These are phyloP conservation scores for Suncus etruscus DNA, from an alignment of 2,113 vertebrate genomes.

Conservation along the genomic window DNA sequence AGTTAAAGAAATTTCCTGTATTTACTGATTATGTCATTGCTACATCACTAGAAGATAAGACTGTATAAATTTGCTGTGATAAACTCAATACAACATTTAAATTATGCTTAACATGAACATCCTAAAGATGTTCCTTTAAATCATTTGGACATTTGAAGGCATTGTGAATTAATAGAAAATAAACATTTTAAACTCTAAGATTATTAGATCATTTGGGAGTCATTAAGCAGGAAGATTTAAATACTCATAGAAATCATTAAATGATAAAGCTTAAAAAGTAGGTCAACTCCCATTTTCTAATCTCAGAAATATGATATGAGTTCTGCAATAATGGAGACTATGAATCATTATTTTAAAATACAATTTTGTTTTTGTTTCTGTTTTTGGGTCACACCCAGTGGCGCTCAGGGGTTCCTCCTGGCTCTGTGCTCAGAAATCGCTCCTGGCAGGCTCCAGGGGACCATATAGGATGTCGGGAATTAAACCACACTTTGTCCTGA, in stretches of 20 bases:
- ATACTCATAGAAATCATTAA: conserved; percentile 1
- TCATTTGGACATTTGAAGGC: conserved; percentile 28
- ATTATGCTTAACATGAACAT: conserved; percentile 26
- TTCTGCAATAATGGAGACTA: conserved; percentile 34
- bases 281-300: background rate
- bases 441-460: too few species aligned
- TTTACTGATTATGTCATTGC: conserved; percentile 69
- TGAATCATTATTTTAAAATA: background rate
- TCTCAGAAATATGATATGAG: background rate
- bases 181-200: conserved; percentile 48
- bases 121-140: conserved; percentile 32
- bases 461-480: too few species aligned
- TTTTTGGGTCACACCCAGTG: too few species aligned
- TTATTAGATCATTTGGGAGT: conserved; percentile 56
- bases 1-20: conserved; percentile 79
- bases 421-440: too few species aligned
- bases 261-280: conserved; percentile 51
- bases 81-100: conserved; percentile 66
- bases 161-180: conserved; percentile 22
- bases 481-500: too few species aligned
- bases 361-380: background rate
- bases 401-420: too few species aligned
- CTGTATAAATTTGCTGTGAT: conserved; percentile 62
- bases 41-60: conserved; percentile 50
- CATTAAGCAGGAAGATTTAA: conserved; percentile 51